Conservation (phyloP, 1,140 invertebrate species). For the Leptoteleia sp. region DNA sequence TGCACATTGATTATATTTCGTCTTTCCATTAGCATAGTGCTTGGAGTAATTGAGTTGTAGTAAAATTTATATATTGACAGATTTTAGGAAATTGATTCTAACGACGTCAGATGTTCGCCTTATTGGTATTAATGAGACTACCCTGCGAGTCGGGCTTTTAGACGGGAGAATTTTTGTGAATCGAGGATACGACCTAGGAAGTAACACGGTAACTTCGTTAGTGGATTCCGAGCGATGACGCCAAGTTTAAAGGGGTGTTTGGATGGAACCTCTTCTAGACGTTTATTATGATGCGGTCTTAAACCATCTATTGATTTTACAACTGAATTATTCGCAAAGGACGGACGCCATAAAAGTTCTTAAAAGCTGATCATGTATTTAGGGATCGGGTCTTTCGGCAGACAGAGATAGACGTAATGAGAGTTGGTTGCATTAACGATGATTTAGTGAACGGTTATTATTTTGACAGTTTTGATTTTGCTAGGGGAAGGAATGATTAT, state of each 20-base stretch:
- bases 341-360: conserved; percentile 20
- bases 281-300: conserved; percentile 24
- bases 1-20: too few relatives aligned
- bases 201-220: conserved; percentile 28
- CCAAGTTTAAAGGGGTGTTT: conserved; percentile 7
- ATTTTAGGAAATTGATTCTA: conserved; percentile 11
- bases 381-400: neutral
- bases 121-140: conserved; percentile 9
- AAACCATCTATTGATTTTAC: conserved; percentile 29
- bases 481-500: conserved; percentile 2
- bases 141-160: conserved; percentile 6
- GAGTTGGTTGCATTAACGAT: conserved; percentile 10
- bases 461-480: conserved; percentile 8
- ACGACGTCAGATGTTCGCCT: conserved; percentile 3
- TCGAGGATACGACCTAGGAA: neutral
- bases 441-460: conserved; percentile 16
- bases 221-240: neutral
- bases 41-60: conserved; percentile 1
- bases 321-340: conserved; percentile 8
- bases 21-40: conserved; percentile 16
- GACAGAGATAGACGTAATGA: conserved; percentile 5
- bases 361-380: conserved; percentile 24
- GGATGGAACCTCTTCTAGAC: conserved; percentile 7
- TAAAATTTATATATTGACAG: conserved; percentile 6
- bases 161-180: neutral